Evolutionary conservation across 2,797 vertebrate species (phyloP).

Genomic region (Oryzias sinensis): DNA sequence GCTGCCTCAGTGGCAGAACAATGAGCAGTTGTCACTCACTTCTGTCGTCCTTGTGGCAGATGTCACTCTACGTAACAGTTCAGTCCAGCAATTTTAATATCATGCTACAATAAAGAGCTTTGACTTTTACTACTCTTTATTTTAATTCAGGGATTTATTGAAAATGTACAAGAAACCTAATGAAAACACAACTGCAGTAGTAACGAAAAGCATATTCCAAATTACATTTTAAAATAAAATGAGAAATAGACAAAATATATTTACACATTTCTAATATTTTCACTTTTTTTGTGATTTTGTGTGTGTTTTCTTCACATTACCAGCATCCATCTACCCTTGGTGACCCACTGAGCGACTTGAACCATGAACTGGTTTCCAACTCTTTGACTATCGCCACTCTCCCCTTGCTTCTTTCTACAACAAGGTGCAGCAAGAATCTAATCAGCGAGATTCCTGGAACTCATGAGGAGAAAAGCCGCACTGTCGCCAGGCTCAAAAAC

Average conservation of each 20-base stretch:
- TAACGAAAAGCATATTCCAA: no score
- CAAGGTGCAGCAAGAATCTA: slow-evolving; percentile 61
- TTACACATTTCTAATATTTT: neutral
- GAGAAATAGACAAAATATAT: neutral
- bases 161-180: no score
- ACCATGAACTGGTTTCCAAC: slow-evolving; percentile 67
- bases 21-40: no score
- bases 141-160: no score
- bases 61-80: no score
- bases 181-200: no score
- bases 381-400: slow-evolving; percentile 73
- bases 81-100: no score
- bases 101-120: no score
- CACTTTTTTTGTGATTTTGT: slow-evolving; percentile 6
- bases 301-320: slow-evolving; percentile 2
- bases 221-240: no score
- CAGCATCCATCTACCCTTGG: slow-evolving; percentile 47
- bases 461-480: slow-evolving; percentile 3
- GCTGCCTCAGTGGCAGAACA: no score
- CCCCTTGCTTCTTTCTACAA: slow-evolving; percentile 56
- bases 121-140: no score
- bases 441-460: slow-evolving; percentile 31
- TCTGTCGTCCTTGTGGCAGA: no score
- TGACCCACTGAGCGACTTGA: slow-evolving; percentile 44
- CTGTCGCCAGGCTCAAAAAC: neutral